A percentile compares a stretch with the other conserved stretches of the same genome.
Evolutionary conservation across 1,140 invertebrate species (phyloP).

Genomic region (Phortica variegata): DNA sequence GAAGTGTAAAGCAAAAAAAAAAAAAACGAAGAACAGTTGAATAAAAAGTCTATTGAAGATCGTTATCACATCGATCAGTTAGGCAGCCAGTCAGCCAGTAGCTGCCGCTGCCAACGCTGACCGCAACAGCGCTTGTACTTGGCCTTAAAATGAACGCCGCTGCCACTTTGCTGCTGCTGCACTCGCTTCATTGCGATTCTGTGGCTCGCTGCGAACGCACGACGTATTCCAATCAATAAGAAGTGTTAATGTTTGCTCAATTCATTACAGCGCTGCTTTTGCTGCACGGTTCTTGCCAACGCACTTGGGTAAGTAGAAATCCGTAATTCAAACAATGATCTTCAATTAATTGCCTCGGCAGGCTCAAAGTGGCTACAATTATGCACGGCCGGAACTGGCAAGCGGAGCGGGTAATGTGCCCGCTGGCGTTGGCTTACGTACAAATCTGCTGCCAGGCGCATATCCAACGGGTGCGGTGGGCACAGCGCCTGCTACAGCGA

Average conservation of each 20-base stretch:
- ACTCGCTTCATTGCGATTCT: conserved; percentile 27
- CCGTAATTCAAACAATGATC: too few relatives aligned
- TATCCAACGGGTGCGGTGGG: conserved; percentile 34
- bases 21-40: conserved; percentile 32
- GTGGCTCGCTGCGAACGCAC: conserved; percentile 3
- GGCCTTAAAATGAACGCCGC: conserved; percentile 40
- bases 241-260: too few relatives aligned
- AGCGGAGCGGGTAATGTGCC: conserved; percentile 29
- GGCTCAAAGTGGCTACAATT: conserved; percentile 60
- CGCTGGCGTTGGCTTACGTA: conserved; percentile 16
- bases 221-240: conserved; percentile 38
- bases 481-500: conserved; percentile 29
- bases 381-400: conserved; percentile 57
- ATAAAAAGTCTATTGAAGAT: conserved; percentile 42
- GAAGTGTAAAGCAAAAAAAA: too few relatives aligned
- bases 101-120: conserved; percentile 42
- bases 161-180: conserved; percentile 13
- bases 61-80: conserved; percentile 29
- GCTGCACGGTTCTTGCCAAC: too few relatives aligned
- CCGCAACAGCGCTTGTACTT: conserved; percentile 36
- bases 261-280: too few relatives aligned
- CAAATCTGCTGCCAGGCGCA: conserved; percentile 8
- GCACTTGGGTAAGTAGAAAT: too few relatives aligned
- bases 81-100: too few relatives aligned
- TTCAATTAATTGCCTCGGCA: conserved; percentile 42